phyloP scores from a whole-genome alignment of 2,113 vertebrate genomes.

The Leptodactylus fuscus region DNA sequence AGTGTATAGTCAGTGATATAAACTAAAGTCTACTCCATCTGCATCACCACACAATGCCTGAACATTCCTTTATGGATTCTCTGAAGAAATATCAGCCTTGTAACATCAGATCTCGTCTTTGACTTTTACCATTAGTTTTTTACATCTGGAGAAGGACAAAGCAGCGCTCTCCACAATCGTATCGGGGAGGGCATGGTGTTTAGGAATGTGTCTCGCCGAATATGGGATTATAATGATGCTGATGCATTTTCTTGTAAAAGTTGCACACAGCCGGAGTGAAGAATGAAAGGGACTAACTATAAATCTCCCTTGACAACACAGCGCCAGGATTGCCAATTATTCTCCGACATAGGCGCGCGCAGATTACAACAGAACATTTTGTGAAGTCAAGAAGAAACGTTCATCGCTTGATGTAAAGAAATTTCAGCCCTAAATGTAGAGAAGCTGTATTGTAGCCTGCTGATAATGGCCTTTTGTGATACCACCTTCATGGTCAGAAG shows the following conservation, averaged over 20 bases:
- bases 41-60: background rate
- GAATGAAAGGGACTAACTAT: constrained; percentile 20
- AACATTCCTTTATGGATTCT: background rate
- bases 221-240: background rate
- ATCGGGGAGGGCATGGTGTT: background rate
- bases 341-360: constrained; percentile 1
- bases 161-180: background rate
- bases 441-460: background rate
- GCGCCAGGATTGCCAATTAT: constrained; percentile 38
- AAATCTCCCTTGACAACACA: constrained; percentile 51
- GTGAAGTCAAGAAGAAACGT: constrained; percentile 3
- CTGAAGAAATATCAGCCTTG: background rate
- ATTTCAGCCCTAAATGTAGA: background rate
- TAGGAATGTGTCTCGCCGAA: background rate
- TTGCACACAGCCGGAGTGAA: constrained; percentile 8
- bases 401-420: background rate
- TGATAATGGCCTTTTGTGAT: background rate
- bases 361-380: constrained; percentile 33
- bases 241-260: constrained; percentile 19
- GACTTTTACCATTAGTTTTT: constrained; percentile 8
- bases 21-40: background rate
- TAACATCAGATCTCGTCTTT: background rate
- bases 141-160: background rate
- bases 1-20: background rate
- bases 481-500: background rate